Evolutionary conservation across 1,140 invertebrate genomes (phyloP), one percentile per base, ranked within the genome.

Genomic region (Leptinotarsa texana): DNA sequence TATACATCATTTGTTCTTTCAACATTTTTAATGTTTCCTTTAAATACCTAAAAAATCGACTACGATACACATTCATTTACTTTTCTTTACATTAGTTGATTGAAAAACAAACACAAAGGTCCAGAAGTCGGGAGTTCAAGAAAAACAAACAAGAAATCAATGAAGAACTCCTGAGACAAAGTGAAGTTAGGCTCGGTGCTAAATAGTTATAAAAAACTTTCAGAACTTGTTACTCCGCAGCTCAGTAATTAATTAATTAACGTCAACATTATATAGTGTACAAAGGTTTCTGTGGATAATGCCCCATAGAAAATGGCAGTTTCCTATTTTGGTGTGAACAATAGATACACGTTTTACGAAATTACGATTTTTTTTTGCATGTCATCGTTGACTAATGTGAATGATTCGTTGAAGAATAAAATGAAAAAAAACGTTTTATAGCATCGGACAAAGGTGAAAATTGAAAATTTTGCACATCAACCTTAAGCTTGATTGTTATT

Each of bases 61-160:
- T 8, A 8, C 33, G 8, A 57, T 3, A 57, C 51, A 57, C 15
- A 57, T n/a, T n/a, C 51, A 4, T 57, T n/a, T n/a, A 57, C 51
- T 57, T 15, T 4, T 57, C 2, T 13, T 0, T 8, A 15, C 51
- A 57, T 57, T 57, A 57, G 15, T 57, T 4, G 2, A 57, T 57
- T 57, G 51, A n/a, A 65, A 13, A 22, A 65, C 63, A 65, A 65
- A 65, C 27, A 65, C 63, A 65, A 65, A 65, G 17, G 15, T n/a
- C 17, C n/a, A 22, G 21, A 22, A 65, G 63, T 24, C 21, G 63
- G 15, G 22, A 65, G 21, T 65, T 13, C 27, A 22, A 65, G 27
- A 27, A 5, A 24, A 65, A 65, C 63, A 65, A 65, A 27, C n/a
- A 22, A 24, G 22, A 65, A 65, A 65, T 65, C 63, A 24, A 65